Base-by-base conservation (phyloP, 2,888 invertebrate species). In the Callinectes sapidus region DNA sequence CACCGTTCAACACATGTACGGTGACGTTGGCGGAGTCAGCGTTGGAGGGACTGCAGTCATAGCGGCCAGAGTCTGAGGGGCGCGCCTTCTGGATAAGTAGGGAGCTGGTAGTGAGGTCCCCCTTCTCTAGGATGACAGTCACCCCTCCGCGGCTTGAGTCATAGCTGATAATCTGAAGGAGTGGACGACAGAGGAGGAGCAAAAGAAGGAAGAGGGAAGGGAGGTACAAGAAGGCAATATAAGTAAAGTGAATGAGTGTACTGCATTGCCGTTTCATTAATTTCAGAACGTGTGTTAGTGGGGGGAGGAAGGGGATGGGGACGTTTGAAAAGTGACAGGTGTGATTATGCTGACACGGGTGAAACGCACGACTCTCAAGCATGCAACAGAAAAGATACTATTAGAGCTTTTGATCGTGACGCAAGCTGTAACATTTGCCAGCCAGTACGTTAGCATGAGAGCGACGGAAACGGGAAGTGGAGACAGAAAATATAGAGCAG, bases 21-120 rank as follows among this genome's bases (percentile, higher is more conserved):
- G 97, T 97, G 95, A 98, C 98, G 96, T 98, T 98, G 96, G 98
- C 98, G 93, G 98, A 97, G 96, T 98, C 98, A 95, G 98, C 98
- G 96, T 98, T 98, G 96, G 98, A 98, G 95, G 98, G 98, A 96
- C 98, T 98, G 96, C 98, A 98, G 96, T 98, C 98, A 96, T 98
- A 98, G 95, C 97, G 97, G 95, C 98, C 98, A 91, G 98, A 98
- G 96, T 98, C 98, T 90, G 98, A 97, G 93, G 98, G 91, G 23
- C 61, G 88, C 91, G 98, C 98, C 96, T 97, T 97, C 96, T 98
- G 98, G 95, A 98, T 98, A 95, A 98, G 97, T 95, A 98, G 97
- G 96, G 98, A 98, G 95, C 98, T 98, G 95, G 98, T 98, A 95
- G 98, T 98, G 92, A 97, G 98, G 96, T 98, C 98, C 91, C 98